Evolutionary conservation across 2,113 vertebrate species (phyloP).

Genomic region (Chiloscyllium plagiosum): DNA sequence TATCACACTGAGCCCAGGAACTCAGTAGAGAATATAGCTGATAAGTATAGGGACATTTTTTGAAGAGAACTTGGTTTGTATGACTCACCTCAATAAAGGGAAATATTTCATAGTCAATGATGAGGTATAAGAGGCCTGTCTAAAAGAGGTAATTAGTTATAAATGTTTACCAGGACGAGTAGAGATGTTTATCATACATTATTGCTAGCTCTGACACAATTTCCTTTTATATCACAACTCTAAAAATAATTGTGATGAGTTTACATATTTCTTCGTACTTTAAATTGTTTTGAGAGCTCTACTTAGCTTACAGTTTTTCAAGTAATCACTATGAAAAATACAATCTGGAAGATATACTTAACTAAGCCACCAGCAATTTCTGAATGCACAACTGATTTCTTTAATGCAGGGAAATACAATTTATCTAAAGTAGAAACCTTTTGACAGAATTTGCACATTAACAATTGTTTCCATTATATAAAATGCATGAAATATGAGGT

Average conservation of each 20-base stretch:
- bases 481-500: not conserved
- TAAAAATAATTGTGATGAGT: not conserved
- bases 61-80: not conserved
- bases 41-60: not conserved
- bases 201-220: not conserved
- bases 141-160: not conserved
- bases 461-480: not conserved
- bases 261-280: not conserved
- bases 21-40: not conserved
- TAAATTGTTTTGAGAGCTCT: not conserved
- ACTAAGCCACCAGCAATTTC: not conserved
- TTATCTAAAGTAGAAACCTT: not conserved
- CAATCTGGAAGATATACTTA: not conserved
- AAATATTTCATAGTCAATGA: not conserved
- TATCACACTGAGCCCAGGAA: not conserved
- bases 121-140: not conserved
- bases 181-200: not conserved
- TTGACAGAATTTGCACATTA: not conserved
- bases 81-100: not conserved
- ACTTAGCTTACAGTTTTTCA: not conserved
- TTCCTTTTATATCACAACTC: not conserved
- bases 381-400: not conserved
- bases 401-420: not conserved
- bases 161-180: not conserved
- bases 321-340: not conserved